Percentiles rank a stretch among this genome's conserved stretches.
These are phyloP conservation scores for Hemicrepidius hirtus DNA, from an alignment of 2,888 invertebrate species.

Conservation along the genomic window DNA sequence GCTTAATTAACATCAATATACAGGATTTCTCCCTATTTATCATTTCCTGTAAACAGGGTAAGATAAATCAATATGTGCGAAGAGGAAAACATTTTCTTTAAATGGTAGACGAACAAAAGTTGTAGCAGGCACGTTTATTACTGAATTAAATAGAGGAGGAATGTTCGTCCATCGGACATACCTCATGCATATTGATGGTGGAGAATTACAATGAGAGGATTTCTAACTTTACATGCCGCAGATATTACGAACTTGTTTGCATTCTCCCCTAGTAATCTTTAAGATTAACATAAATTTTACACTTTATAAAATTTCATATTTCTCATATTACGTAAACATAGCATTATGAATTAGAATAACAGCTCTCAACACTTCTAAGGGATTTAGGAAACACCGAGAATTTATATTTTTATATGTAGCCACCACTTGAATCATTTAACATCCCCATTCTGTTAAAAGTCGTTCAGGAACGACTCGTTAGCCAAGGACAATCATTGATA, in stretches of 20 bases:
- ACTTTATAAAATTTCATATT: slow-evolving; percentile 61
- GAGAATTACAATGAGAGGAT: slow-evolving; percentile 61
- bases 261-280: slow-evolving; percentile 62
- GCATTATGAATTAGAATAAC: background rate
- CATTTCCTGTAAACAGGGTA: background rate
- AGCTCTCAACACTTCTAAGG: slow-evolving; percentile 1
- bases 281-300: slow-evolving; percentile 63
- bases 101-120: slow-evolving; percentile 32
- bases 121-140: slow-evolving; percentile 47
- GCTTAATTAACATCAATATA: too few relatives aligned
- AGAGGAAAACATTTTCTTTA: slow-evolving; percentile 27
- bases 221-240: slow-evolving; percentile 59
- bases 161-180: slow-evolving; percentile 60
- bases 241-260: slow-evolving; percentile 65
- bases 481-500: too few relatives aligned
- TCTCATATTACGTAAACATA: slow-evolving; percentile 23
- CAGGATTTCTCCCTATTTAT: too few relatives aligned
- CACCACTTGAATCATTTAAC: too few relatives aligned
- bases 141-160: slow-evolving; percentile 56
- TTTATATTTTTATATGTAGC: slow-evolving; percentile 18
- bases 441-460: too few relatives aligned
- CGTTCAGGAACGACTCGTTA: too few relatives aligned
- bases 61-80: slow-evolving; percentile 11
- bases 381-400: background rate
- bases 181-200: slow-evolving; percentile 65